Conservation (phyloP, 2,113 vertebrate species). For the Callospermophilus lateralis region DNA sequence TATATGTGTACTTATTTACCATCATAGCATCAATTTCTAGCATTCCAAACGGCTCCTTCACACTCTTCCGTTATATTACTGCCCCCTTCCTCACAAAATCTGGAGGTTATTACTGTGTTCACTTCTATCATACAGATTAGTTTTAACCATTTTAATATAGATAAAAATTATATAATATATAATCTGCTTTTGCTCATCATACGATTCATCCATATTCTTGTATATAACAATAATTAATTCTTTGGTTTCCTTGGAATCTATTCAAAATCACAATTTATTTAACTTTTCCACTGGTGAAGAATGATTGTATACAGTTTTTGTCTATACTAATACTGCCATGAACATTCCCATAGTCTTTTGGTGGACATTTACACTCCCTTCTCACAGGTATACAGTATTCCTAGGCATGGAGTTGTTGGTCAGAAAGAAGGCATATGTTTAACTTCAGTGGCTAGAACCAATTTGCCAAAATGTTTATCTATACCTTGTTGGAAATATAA, state of each 20-base stretch:
- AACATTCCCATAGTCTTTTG: neutral
- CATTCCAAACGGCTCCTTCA: neutral
- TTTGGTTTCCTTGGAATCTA: neutral
- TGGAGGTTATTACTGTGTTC: neutral
- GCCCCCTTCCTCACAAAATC: neutral
- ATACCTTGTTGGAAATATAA: neutral
- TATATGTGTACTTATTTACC: neutral
- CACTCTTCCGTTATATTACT: neutral
- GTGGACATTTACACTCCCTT: neutral
- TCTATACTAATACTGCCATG: neutral
- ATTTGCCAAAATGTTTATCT: neutral
- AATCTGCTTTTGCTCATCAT: neutral
- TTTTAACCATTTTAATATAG: neutral
- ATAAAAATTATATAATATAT: neutral
- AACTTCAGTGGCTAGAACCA: neutral
- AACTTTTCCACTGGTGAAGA: neutral
- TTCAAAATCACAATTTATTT: neutral
- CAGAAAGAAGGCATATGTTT: neutral
- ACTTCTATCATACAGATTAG: neutral
- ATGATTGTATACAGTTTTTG: neutral
- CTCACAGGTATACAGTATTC: neutral
- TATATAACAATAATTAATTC: constrained; percentile 15
- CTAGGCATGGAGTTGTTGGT: neutral
- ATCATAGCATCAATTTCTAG: neutral
- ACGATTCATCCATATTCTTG: neutral